Evolutionary conservation across 92 coral and sea anemone genomes (phyloP).

Genomic region (Plumapathes pennacea): DNA sequence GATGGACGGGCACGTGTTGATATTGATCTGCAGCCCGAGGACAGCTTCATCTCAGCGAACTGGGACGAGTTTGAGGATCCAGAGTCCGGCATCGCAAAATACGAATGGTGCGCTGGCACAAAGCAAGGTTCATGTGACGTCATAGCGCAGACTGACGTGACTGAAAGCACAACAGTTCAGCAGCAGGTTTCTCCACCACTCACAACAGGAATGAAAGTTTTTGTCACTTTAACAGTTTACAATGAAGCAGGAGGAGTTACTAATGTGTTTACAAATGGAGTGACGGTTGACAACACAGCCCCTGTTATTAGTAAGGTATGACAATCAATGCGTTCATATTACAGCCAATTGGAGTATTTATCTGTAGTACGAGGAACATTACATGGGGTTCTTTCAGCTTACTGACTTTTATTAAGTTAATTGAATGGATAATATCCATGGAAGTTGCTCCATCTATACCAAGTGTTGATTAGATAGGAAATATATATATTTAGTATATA

Average conservation of each 20-base stretch:
- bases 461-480: too few species aligned
- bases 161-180: constrained; percentile 42
- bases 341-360: too few species aligned
- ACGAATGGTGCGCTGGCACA: constrained; percentile 89
- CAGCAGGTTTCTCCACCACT: constrained; percentile 72
- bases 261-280: constrained; percentile 73
- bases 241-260: constrained; percentile 85
- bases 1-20: constrained; percentile 71
- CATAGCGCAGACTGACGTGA: constrained; percentile 49
- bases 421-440: too few species aligned
- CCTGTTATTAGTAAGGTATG: constrained; percentile 77
- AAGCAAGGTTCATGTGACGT: constrained; percentile 77
- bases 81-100: constrained; percentile 74
- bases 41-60: constrained; percentile 69
- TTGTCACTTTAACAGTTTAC: constrained; percentile 61
- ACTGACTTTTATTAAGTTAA: too few species aligned
- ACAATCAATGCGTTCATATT: too few species aligned
- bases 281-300: constrained; percentile 73
- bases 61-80: constrained; percentile 87
- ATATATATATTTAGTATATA: too few species aligned
- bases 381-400: too few species aligned
- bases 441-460: too few species aligned
- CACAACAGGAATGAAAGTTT: constrained; percentile 73
- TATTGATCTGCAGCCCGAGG: constrained; percentile 66
- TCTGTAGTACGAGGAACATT: too few species aligned